These are phyloP conservation scores for Apostichopus californicus DNA, from an alignment of 35 echinoderm and acorn worm species.

Conservation along the genomic window DNA sequence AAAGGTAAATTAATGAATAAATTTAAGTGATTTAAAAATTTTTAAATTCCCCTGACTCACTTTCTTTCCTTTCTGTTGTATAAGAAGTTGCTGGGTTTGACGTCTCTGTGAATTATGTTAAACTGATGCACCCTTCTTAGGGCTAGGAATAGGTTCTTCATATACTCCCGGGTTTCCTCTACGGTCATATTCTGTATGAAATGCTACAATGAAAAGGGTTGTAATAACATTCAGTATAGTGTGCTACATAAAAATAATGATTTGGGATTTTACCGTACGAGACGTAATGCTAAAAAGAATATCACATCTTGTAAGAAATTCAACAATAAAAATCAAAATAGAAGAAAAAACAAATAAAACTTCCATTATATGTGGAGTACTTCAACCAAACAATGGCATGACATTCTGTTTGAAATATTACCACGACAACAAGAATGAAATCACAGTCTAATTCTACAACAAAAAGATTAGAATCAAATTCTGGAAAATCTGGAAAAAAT, in stretches of 20 bases:
- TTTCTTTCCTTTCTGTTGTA: slow-evolving; percentile 78
- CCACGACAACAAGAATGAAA: not conserved
- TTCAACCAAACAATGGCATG: not conserved
- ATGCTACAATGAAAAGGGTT: slow-evolving; percentile 57
- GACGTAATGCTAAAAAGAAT: no score
- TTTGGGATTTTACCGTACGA: no score
- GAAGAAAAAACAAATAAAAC: no score
- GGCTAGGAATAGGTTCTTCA: slow-evolving; percentile 80
- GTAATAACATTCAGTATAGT: not conserved
- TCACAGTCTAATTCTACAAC: not conserved
- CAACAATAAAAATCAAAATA: no score
- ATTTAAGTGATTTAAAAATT: no score
- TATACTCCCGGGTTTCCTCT: slow-evolving; percentile 80
- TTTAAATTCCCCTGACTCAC: slow-evolving; percentile 29
- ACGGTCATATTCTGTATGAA: slow-evolving; percentile 65
- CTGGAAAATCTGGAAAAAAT: not conserved
- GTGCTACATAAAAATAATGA: no score
- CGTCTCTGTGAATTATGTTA: slow-evolving; percentile 88
- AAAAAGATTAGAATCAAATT: not conserved
- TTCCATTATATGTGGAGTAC: not conserved
- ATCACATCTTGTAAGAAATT: no score
- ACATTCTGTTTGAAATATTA: not conserved
- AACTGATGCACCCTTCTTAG: slow-evolving; percentile 82
- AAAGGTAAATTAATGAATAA: no score
- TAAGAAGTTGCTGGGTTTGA: slow-evolving; percentile 98